Base-by-base conservation (phyloP, 1,140 invertebrate species). In the Andricus grossulariae region DNA sequence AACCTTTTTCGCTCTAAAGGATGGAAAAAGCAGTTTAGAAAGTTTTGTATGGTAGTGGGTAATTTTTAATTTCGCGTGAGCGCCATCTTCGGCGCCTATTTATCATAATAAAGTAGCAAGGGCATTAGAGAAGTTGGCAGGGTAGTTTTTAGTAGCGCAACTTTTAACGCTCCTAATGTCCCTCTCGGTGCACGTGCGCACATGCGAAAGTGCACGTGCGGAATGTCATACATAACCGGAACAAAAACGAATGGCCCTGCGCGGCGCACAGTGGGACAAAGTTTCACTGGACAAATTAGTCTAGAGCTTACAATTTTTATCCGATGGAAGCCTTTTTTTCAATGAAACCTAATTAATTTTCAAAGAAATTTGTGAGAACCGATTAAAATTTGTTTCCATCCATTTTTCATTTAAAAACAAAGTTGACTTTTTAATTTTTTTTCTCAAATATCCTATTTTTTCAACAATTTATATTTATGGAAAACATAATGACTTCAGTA, bases 51-150 rank as follows among this genome's bases (percentile, higher is more conserved):
- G 25, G n/a, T 39, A 66, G 25, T 66, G 15, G 25, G 25, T 66
- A 3, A 39, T n/a, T 66, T 66, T 66, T 66, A 66, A 66, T 66
- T 66, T 66, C 21, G 15, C 21, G n/a, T 18, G 32, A 66, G 60
- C 60, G 60, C 5, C 5, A 16, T 32, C 25, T 66, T 66, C 1
- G 60, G 60, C n/a, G 60, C n/a, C 60, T 39, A 66, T 66, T 66
- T 66, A 66, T 66, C 60, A 66, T 66, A 66, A 66, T 66, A 66
- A 66, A 66, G 60, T 66, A 16, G 60, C 21, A 66, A 66, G 60
- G 15, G 60, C 60, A 66, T 66, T 66, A 66, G 60, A 66, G 60
- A 39, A 66, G 60, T 66, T 66, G 25, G 25, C 25, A 66, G 15
- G 21, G 25, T 60, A 39, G 52, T 66, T 66, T 66, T 66, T 66